phyloP scores from a whole-genome alignment of 2,797 vertebrate species.

The Sebastes steindachneri region DNA sequence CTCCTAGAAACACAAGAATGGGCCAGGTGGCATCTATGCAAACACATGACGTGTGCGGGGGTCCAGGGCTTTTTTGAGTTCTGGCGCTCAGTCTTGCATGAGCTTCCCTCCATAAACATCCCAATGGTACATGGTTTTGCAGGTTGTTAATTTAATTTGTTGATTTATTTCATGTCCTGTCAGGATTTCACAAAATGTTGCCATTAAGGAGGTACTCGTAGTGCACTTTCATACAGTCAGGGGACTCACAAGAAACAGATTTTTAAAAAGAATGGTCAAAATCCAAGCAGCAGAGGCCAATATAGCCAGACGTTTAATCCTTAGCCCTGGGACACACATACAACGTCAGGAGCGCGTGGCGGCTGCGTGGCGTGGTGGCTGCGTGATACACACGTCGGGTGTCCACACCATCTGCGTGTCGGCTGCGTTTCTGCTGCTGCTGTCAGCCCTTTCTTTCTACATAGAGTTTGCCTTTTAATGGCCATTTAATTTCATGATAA shows the following conservation, averaged over 20 bases:
- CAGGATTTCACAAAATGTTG: not conserved
- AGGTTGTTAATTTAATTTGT: conserved; percentile 27
- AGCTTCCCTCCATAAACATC: conserved; percentile 33
- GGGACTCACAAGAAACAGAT: not conserved
- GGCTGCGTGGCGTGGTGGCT: no score
- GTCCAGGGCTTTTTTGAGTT: conserved; percentile 12
- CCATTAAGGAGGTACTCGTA: not conserved
- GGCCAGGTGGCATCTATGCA: conserved; percentile 64
- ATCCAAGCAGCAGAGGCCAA: not conserved
- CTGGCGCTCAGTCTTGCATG: conserved; percentile 35
- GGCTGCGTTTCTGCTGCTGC: no score
- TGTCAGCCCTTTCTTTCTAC: no score
- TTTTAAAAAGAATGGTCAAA: not conserved
- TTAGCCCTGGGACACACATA: no score
- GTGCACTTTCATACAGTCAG: not conserved
- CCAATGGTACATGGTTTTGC: conserved; percentile 13
- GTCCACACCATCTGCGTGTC: no score
- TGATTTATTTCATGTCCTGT: conserved; percentile 9
- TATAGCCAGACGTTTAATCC: not conserved
- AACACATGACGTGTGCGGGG: conserved; percentile 44
- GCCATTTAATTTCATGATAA: no score
- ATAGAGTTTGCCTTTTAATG: no score
- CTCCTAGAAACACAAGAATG: conserved; percentile 62
- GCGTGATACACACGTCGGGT: no score
- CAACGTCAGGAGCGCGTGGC: no score